Base-by-base conservation (phyloP, 2,888 invertebrate genomes). In the Cordilura impudica region DNA sequence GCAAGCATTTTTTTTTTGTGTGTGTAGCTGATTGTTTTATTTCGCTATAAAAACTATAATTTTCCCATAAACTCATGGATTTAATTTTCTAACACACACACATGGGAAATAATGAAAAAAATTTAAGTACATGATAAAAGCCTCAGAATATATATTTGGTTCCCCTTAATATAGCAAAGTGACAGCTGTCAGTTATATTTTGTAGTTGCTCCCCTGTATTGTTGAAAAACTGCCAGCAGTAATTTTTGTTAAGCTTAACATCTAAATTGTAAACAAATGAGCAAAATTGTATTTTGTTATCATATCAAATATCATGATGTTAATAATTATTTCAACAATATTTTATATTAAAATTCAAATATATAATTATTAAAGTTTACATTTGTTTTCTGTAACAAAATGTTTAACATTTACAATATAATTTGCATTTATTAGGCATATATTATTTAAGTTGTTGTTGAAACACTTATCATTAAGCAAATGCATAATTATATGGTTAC, bases 131-230 rank as follows among this genome's bases (percentile, higher is more conserved):
- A 4, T 49, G 58, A 61, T 67, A 56, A 72, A 54, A 63, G 77
- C 39, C 67, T 78, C 47, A 69, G 18, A 56, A 58, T 21, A 53
- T 73, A 35, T n/a, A n/a, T n/a, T 51, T 67, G 29, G 19, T 43
- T 54, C 67, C 65, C 63, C 63, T 53, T 58, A 58, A 54, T 65
- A 39, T 66, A 61, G 49, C 54, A n/a, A n/a, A 63, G 66, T 74
- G 78, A 78, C 78, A 78, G 78, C 74, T 74, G 78, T 66, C 70
- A 74, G 45, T 70, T 72, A 39, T 45, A 39, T 72, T 54, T 35
- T 63, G 31, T 53, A 69, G 67, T 58, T 39, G 56, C 39, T 39
- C 26, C 35, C n/a, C n/a, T 31, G 12, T 49, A 43, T 73, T 51
- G 51, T 51, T 66, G 43, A 53, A n/a, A 31, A 60, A 51, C 56